Percentiles rank a stretch among this genome's conserved stretches.
These are phyloP conservation scores for Cryptops parisi DNA, from an alignment of 2,888 invertebrate species.

Conservation along the genomic window DNA sequence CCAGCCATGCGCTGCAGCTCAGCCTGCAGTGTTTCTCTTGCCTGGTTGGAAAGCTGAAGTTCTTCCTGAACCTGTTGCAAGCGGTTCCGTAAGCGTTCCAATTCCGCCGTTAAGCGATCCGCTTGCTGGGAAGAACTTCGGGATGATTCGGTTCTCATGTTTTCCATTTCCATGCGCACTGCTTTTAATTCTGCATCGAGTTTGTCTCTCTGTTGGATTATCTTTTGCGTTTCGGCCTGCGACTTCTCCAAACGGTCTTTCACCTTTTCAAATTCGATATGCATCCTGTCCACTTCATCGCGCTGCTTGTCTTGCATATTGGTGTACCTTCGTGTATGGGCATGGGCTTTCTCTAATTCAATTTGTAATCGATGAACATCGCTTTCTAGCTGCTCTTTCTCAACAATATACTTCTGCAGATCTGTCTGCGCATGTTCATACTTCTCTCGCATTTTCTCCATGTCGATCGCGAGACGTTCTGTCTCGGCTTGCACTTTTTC, in stretches of 20 bases:
- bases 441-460: conserved; percentile 22
- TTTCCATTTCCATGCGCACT: conserved; percentile 17
- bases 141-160: conserved; percentile 11
- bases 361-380: conserved; percentile 35
- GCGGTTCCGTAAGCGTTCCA: conserved; percentile 25
- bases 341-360: conserved; percentile 49
- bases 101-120: conserved; percentile 19
- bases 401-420: conserved; percentile 22
- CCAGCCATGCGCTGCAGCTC: conserved; percentile 37
- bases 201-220: conserved; percentile 54
- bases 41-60: conserved; percentile 18
- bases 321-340: conserved; percentile 14
- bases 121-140: conserved; percentile 11
- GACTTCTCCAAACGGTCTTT: conserved; percentile 58
- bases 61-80: conserved; percentile 20
- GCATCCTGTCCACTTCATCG: conserved; percentile 49
- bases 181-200: conserved; percentile 17
- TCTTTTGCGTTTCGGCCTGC: conserved; percentile 35
- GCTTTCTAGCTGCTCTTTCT: conserved; percentile 23
- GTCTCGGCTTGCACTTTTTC: conserved; percentile 78
- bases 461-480: conserved; percentile 53
- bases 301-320: conserved; percentile 23
- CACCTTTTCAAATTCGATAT: conserved; percentile 77
- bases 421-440: conserved; percentile 23
- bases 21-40: conserved; percentile 22